These are phyloP conservation scores for Myiozetetes cayanensis DNA, from an alignment of 2,113 vertebrate genomes.

Conservation along the genomic window DNA sequence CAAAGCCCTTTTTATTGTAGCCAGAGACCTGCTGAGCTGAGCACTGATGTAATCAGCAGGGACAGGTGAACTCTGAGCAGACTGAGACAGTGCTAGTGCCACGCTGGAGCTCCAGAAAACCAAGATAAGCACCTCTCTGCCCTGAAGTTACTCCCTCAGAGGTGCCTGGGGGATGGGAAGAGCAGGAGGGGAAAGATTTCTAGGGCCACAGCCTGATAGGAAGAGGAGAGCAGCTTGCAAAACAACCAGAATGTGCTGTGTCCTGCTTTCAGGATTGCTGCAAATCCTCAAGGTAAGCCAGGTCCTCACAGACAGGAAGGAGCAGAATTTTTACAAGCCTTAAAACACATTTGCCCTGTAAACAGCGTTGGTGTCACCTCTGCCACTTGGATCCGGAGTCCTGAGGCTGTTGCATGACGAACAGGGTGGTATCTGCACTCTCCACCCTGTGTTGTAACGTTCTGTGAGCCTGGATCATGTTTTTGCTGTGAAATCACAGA, in stretches of 20 bases:
- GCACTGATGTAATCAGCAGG: slow-evolving; percentile 47
- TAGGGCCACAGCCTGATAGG: background rate
- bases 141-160: background rate
- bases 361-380: background rate
- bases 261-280: background rate
- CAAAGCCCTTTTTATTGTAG: slow-evolving; percentile 7
- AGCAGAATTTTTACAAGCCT: background rate
- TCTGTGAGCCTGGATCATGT: background rate
- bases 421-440: background rate
- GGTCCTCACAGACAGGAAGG: background rate
- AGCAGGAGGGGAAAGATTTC: background rate
- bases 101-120: slow-evolving; percentile 63
- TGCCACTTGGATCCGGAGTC: background rate
- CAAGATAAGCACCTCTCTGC: slow-evolving; percentile 53
- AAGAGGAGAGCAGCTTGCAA: slow-evolving; percentile 20
- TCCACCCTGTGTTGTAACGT: background rate
- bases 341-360: background rate
- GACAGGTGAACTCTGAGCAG: slow-evolving; percentile 71
- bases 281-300: slow-evolving; percentile 1
- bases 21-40: slow-evolving; percentile 58
- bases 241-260: background rate
- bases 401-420: background rate
- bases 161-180: slow-evolving; percentile 9
- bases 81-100: slow-evolving; percentile 46
- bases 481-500: background rate